Evolutionary conservation across 2,113 vertebrate species (phyloP), one percentile per base, ranked within the genome.

Genomic region (Spea bombifrons): DNA sequence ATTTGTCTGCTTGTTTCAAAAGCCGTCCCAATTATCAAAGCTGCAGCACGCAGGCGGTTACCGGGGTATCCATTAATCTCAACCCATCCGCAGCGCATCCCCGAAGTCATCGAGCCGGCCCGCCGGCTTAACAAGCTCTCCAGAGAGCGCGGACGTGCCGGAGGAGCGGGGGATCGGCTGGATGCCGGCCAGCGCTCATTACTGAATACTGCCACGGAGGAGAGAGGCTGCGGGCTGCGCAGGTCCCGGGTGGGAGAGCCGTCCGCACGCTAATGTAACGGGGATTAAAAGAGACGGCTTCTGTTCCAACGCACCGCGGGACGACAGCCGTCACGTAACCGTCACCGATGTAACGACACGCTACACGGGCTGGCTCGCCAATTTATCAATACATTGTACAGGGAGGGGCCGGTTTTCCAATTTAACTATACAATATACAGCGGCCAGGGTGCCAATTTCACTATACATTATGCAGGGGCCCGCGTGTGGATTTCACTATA

Each of bases 121-220:
- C 87, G 81, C 84, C 89, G 82, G 86, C 88, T 90, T 92, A 92
- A 89, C 85, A 87, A 91, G 89, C 69, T 88, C 87, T 88, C 87
- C 85, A 76, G 88, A 88, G 90, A 81, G 52, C 71, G 84, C 64
- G 81, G 87, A 79, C 81, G 16, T 0, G 4, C 75, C 83, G 85
- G 85, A 61, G 59, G 68, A 72, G 59, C 68, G 68, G 47, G 50
- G 48, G 61, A 55, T 47, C 7, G 9, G 55, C n/a, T 65, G 69
- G 68, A 66, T 53, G 59, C n/a, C 49, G 59, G 76, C 75, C 76
- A 78, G 68, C 67, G 69, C 53, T 69, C 66, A 76, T 77, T 76
- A 45, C 66, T 69, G 75, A 49, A 72, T 66, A 78, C 69, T 65
- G 47, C 8, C 12, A 52, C 8, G 1, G 12, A 64, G 68, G 69